Conservation (phyloP, 2,113 vertebrate genomes). For the Salvelinus sp. region DNA sequence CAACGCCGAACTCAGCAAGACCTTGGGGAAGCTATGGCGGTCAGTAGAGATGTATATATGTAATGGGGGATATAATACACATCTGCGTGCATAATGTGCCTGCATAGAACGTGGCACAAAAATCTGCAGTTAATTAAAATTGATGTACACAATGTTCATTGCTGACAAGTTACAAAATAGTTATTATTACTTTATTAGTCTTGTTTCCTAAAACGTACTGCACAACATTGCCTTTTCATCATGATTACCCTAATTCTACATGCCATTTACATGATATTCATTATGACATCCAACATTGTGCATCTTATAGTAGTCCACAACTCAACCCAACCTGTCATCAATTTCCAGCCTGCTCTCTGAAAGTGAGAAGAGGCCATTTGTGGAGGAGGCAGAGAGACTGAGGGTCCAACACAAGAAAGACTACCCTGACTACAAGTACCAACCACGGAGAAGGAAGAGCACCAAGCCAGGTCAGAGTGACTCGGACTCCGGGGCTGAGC, state of each 20-base stretch:
- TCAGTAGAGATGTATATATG: conserved; percentile 58
- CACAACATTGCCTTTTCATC: neutral
- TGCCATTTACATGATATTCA: neutral
- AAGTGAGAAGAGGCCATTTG: conserved; percentile 86
- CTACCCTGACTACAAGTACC: conserved; percentile 94
- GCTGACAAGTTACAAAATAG: neutral
- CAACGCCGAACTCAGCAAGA: conserved; percentile 92
- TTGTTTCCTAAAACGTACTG: neutral
- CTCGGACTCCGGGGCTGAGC: conserved; percentile 67
- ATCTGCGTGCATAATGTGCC: neutral
- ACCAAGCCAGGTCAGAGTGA: conserved; percentile 80
- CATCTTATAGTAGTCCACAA: neutral
- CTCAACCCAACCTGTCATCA: neutral
- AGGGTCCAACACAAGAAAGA: conserved; percentile 91
- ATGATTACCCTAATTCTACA: neutral
- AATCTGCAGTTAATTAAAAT: too few species aligned
- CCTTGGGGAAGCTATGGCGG: conserved; percentile 89
- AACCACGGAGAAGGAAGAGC: conserved; percentile 86
- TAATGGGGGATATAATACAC: neutral
- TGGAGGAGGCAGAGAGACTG: conserved; percentile 88
- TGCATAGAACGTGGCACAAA: neutral
- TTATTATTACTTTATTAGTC: neutral
- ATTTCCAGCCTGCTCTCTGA: conserved; percentile 82
- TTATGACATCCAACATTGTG: neutral
- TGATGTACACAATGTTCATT: neutral